phyloP scores from a whole-genome alignment of 1,140 invertebrate genomes.

The Drosophila sulfurigaster region DNA sequence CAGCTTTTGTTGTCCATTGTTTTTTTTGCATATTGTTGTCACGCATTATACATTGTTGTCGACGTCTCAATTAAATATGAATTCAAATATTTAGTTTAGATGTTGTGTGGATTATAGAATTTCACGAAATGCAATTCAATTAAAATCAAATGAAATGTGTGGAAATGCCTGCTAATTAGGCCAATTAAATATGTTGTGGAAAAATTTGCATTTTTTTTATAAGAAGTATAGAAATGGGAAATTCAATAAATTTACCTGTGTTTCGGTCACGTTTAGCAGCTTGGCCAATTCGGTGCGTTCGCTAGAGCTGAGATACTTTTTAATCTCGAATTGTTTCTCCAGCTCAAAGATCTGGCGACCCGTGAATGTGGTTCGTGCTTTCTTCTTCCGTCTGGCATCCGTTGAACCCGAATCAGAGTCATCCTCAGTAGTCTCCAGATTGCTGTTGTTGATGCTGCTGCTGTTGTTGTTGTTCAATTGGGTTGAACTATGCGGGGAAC shows the following conservation, averaged over 20 bases:
- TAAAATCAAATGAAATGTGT: slow-evolving; percentile 53
- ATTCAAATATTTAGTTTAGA: slow-evolving; percentile 37
- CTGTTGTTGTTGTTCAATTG: slow-evolving; percentile 40
- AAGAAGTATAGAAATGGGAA: neutral
- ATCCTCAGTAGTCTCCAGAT: slow-evolving; percentile 85
- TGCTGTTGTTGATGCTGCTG: slow-evolving; percentile 49
- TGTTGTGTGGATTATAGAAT: slow-evolving; percentile 37
- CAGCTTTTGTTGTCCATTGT: neutral
- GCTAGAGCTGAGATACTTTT: slow-evolving; percentile 98
- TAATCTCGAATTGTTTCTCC: slow-evolving; percentile 97
- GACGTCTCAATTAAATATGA: slow-evolving; percentile 21
- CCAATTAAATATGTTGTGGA: slow-evolving; percentile 36
- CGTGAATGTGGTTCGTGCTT: slow-evolving; percentile 97
- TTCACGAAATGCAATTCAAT: slow-evolving; percentile 29
- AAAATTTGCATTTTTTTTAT: slow-evolving; percentile 8
- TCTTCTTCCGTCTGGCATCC: slow-evolving; percentile 93
- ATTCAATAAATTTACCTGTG: slow-evolving; percentile 91
- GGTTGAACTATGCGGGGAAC: slow-evolving; percentile 47
- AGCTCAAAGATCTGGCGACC: slow-evolving; percentile 98
- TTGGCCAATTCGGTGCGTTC: slow-evolving; percentile 97
- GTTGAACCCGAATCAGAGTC: slow-evolving; percentile 87
- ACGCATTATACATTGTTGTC: neutral
- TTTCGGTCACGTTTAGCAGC: slow-evolving; percentile 96
- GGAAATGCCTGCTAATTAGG: slow-evolving; percentile 31
- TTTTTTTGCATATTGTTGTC: neutral